Evolutionary conservation across 2,888 invertebrate species (phyloP), one percentile per base, ranked within the genome.

Genomic region (Dicyrtoma fusca): DNA sequence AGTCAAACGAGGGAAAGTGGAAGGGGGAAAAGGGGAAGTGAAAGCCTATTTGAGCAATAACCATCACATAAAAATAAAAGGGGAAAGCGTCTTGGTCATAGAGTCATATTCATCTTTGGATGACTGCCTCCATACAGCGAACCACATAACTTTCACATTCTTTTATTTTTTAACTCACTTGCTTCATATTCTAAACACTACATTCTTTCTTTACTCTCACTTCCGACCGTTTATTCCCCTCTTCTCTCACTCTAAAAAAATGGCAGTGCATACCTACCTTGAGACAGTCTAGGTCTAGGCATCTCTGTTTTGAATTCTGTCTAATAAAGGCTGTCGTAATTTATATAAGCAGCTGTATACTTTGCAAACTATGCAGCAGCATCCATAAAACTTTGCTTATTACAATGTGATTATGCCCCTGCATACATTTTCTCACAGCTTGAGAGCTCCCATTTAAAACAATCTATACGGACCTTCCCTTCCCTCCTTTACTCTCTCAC

Each of bases 51-150:
- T 71, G 70, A 65, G 73, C 71, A 74, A 77, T 77, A 77, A 77
- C 77, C 77, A 72, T 77, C 71, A 69, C 75, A 75, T 75, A 75
- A 77, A 77, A 73, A 72, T 74, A 75, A 77, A 71, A 71, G 57
- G 49, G 55, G 45, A 44, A 44, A 62, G 64, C 69, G 44, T 19
- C 63, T 61, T 21, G 47, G 45, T 45, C 51, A 47, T 65, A 49
- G 8, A 53, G 66, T 66, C 66, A 66, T 66, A 66, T 66, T 66
- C 53, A 66, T 66, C 25, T 65, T 26, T 51, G 65, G 53, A 65
- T 42, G 65, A 65, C 47, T 65, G 65, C 53, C 51, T 51, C 25
- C 23, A 34, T 17, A 47, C 45, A 63, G 19, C 62, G 45, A 63
- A 19, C 23, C 57, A 25, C 61, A 64, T 64, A 64, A 64, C 64